These are phyloP conservation scores for Amphipyra berbera DNA, from an alignment of 2,888 invertebrate species.

Conservation along the genomic window DNA sequence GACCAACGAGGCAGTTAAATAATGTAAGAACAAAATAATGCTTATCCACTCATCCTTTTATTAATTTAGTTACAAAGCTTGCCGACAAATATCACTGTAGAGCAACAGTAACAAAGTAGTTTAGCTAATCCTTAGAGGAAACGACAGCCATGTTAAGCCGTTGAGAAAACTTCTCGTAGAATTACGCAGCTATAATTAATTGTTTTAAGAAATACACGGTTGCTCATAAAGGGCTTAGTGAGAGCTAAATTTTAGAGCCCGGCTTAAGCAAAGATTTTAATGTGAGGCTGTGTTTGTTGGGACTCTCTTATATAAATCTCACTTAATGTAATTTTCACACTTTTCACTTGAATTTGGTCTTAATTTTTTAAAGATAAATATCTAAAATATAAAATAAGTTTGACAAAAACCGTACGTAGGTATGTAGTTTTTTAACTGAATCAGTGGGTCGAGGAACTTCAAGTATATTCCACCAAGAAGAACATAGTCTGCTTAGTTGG, in stretches of 20 bases:
- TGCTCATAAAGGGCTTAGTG: conserved; percentile 62
- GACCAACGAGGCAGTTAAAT: too few species aligned
- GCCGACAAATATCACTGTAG: conserved; percentile 56
- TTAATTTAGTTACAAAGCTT: conserved; percentile 45
- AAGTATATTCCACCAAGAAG: too few species aligned
- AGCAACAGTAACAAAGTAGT: conserved; percentile 65
- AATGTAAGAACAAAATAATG: too few species aligned
- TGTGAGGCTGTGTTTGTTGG: conserved; percentile 23
- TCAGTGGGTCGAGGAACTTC: too few species aligned
- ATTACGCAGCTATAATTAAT: conserved; percentile 66
- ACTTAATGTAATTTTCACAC: conserved; percentile 35
- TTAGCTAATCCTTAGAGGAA: conserved; percentile 63
- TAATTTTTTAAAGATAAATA: too few species aligned
- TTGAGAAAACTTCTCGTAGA: conserved; percentile 64
- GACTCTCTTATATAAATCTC: conserved; percentile 8
- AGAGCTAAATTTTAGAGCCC: conserved; percentile 46
- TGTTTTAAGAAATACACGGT: conserved; percentile 70
- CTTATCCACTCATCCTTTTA: conserved; percentile 21
- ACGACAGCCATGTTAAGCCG: conserved; percentile 66
- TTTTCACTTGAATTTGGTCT: not conserved
- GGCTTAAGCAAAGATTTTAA: conserved; percentile 44
- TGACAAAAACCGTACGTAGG: too few species aligned
- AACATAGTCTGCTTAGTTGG: too few species aligned
- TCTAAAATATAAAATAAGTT: too few species aligned
- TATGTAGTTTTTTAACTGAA: too few species aligned